Evolutionary conservation across 2,113 vertebrate genomes (phyloP).

Genomic region (Carassius gibelio): DNA sequence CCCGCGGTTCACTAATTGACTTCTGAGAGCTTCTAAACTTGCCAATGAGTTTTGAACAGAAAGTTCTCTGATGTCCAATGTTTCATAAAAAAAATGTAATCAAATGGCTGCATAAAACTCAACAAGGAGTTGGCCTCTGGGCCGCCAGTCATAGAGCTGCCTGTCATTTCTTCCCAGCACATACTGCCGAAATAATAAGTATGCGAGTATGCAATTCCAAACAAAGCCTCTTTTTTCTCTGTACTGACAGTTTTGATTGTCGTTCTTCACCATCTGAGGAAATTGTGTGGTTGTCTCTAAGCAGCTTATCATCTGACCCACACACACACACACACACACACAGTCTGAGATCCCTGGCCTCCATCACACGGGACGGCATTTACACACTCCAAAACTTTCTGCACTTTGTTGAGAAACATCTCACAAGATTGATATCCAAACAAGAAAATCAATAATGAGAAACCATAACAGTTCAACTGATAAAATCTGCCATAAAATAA

Average conservation of each 20-base stretch:
- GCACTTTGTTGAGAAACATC: no score
- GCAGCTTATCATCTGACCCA: constrained; percentile 29
- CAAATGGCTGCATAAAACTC: neutral
- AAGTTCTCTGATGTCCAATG: neutral
- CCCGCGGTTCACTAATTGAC: neutral
- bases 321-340: constrained; percentile 9
- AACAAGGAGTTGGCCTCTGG: neutral
- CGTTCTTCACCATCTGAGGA: constrained; percentile 10
- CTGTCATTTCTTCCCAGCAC: neutral
- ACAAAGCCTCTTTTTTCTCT: constrained; percentile 12
- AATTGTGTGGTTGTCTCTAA: constrained; percentile 25
- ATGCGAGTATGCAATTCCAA: neutral
- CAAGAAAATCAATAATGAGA: neutral
- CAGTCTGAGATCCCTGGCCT: neutral
- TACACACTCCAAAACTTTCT: neutral
- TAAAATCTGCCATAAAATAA: neutral
- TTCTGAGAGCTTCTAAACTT: neutral
- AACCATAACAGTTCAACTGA: neutral
- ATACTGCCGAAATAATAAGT: neutral
- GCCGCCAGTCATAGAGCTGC: neutral
- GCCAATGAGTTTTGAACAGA: neutral
- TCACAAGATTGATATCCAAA: constrained; percentile 10
- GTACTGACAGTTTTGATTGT: constrained; percentile 3
- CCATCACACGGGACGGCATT: neutral
- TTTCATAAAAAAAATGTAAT: constrained; percentile 5